Conservation (phyloP, 2,888 invertebrate genomes). For the Andrena minutula region DNA sequence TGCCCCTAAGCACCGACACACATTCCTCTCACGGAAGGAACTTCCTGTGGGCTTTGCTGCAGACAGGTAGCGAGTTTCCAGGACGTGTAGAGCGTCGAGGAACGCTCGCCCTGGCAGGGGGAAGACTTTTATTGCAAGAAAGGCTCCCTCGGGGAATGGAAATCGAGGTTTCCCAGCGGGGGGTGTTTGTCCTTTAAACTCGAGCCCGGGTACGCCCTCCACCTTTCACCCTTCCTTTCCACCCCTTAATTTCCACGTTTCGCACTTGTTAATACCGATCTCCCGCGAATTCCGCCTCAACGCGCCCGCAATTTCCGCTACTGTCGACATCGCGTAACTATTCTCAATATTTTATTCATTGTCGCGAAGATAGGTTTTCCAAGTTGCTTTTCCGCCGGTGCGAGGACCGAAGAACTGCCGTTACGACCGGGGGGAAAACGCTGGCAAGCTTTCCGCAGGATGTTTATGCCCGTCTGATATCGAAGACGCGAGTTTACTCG, state of each 20-base stretch:
- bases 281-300: neutral
- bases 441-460: neutral
- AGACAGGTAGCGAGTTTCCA: slow-evolving; percentile 49
- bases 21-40: slow-evolving; percentile 40
- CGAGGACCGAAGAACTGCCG: neutral
- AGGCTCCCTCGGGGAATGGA: slow-evolving; percentile 50
- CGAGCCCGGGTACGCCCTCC: neutral
- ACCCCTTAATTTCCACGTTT: neutral
- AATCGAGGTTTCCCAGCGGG: slow-evolving; percentile 31
- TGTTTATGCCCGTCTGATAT: slow-evolving; percentile 20
- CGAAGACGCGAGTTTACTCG: slow-evolving; percentile 7
- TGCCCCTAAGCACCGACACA: slow-evolving; percentile 28
- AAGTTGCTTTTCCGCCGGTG: neutral
- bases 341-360: neutral
- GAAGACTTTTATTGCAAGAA: slow-evolving; percentile 46
- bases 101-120: slow-evolving; percentile 5
- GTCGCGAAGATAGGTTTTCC: neutral
- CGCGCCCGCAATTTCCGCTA: neutral
- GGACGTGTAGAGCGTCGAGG: slow-evolving; percentile 15
- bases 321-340: neutral
- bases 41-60: slow-evolving; percentile 48
- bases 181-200: slow-evolving; percentile 25
- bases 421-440: neutral
- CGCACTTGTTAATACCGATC: neutral
- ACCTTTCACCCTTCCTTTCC: neutral